Evolutionary conservation across 2,888 invertebrate genomes (phyloP), one percentile per base, ranked within the genome.

Genomic region (Chaitophorus viminalis): DNA sequence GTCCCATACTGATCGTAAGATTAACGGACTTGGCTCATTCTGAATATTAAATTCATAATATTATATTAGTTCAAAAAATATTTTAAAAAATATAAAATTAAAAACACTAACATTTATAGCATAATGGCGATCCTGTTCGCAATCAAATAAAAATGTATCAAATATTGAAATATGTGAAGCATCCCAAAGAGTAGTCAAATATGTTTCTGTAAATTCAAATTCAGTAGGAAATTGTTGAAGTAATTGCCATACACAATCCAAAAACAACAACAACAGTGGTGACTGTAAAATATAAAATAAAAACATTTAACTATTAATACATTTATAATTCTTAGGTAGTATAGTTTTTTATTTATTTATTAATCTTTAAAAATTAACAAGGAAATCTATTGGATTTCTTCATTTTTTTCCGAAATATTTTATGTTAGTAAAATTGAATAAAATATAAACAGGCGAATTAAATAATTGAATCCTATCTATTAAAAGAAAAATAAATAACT

Each of bases 161-260:
- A 98, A 98, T 83, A 98, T 93, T 21, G 98, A 96, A 90, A 97
- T 93, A 90, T 97, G 96, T 25, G 95, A 94, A 54, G 95, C 94
- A 92, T 99, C 98, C 97, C 98, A 98, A 46, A 99, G 91, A 0
- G 97, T 95, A 0, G 97, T 97, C 90, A 99, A 94, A 92, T 97
- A 98, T 0, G 96, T 96, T 92, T 98, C 97, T 31, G 97, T 95
- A 92, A 96, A 97, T 92, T 98, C 96, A 92, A 99, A 98, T 90
- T 95, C 94, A 0, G 95, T 93, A 0, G 98, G 98, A 92, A 95
- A 97, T 92, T 98, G 98, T 90, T 95, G 94, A 90, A 95, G 92
- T 83, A 99, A 92, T 92, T 99, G 99, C 96, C 97, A 98, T 86
- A 95, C 95, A 92, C 97, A 97, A 92, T 99, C 99, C 90, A 99